A percentile compares a stretch with the other conserved stretches of the same genome.
phyloP scores from a whole-genome alignment of 2,888 invertebrate species.

The Dendrolimus houi region DNA sequence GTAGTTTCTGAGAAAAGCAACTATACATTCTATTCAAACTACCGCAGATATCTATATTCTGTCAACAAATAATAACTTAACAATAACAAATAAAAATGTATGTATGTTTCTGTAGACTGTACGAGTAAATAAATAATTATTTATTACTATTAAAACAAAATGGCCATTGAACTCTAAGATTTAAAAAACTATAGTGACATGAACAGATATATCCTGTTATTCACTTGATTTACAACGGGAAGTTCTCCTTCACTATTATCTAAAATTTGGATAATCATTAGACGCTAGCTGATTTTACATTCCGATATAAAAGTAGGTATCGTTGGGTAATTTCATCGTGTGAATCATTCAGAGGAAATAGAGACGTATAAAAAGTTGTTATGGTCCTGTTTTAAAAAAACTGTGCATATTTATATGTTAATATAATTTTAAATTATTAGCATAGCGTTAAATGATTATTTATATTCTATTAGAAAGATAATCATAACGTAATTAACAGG shows the following conservation, averaged over 20 bases:
- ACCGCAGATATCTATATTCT: too few relatives aligned
- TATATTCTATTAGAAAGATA: conserved; percentile 20
- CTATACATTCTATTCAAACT: too few relatives aligned
- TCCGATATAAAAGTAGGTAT: background rate
- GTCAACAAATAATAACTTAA: too few relatives aligned
- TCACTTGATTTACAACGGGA: background rate
- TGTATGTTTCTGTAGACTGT: too few relatives aligned
- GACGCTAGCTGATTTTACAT: background rate
- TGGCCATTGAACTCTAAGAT: too few relatives aligned
- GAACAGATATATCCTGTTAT: background rate
- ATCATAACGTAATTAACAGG: too few relatives aligned
- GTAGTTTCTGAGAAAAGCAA: too few relatives aligned
- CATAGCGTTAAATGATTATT: too few relatives aligned
- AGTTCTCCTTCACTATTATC: background rate
- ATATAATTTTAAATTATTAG: background rate
- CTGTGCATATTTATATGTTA: background rate
- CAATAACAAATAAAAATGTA: too few relatives aligned
- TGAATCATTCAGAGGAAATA: background rate
- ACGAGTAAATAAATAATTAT: too few relatives aligned
- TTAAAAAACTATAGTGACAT: background rate
- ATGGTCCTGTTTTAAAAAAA: background rate
- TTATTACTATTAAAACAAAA: too few relatives aligned
- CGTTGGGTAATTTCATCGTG: background rate
- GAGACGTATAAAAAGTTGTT: background rate
- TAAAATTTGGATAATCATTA: background rate